Conservation (phyloP, 2,888 invertebrate genomes). For the Rhamnusium bicolor region DNA sequence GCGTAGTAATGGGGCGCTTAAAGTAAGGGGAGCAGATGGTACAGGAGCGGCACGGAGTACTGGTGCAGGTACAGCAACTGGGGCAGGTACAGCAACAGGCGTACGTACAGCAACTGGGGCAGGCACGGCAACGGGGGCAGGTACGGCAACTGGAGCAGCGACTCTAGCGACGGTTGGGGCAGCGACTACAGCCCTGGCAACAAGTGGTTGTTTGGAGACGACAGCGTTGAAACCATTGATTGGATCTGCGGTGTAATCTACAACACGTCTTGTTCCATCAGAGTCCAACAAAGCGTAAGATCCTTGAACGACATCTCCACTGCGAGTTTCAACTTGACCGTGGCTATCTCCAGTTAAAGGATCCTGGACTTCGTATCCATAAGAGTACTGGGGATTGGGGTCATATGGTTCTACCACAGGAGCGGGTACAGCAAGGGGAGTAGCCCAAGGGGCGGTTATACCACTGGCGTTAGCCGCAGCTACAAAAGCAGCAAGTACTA, state of each 20-base stretch:
- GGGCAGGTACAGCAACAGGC: conserved; percentile 39
- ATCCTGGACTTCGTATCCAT: conserved; percentile 75
- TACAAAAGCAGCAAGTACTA: conserved; percentile 56
- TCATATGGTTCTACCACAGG: conserved; percentile 60
- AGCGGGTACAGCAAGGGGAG: conserved; percentile 43
- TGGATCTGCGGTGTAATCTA: conserved; percentile 76
- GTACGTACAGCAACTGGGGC: not conserved
- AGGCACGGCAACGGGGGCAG: conserved; percentile 34
- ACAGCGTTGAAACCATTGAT: conserved; percentile 75
- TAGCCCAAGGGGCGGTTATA: conserved; percentile 60
- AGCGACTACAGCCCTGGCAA: conserved; percentile 38
- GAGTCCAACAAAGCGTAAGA: conserved; percentile 75
- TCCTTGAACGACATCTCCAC: conserved; percentile 77
- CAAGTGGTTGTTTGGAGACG: conserved; percentile 72
- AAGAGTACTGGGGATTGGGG: conserved; percentile 73
- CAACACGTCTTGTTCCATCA: conserved; percentile 78
- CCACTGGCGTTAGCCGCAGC: conserved; percentile 54
- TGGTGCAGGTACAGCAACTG: conserved; percentile 51
- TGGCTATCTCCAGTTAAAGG: conserved; percentile 74
- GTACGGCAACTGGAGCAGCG: not conserved
- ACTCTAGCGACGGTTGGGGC: conserved; percentile 29
- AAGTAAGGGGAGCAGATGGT: conserved; percentile 41
- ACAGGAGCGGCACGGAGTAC: conserved; percentile 56
- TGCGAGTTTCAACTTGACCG: conserved; percentile 77
- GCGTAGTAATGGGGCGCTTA: conserved; percentile 56